Base-by-base conservation (phyloP, 2,888 invertebrate species). In the Apodemia duryi region DNA sequence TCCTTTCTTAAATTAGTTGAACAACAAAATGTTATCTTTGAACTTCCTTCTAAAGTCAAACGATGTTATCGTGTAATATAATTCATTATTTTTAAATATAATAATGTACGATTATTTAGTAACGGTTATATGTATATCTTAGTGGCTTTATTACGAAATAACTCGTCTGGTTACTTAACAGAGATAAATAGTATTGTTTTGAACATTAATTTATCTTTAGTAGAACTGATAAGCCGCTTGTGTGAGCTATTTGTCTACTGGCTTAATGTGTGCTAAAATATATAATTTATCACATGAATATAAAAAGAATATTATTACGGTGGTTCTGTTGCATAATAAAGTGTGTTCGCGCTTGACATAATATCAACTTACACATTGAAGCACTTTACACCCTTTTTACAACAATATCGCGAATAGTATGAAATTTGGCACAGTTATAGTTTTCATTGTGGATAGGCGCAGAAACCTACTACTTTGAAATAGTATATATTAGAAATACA, bases 221-320 rank as follows among this genome's bases (percentile, higher is more conserved):
- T 80, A 77, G 73, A 72, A 73, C 72, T 76, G 84, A 83, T 84
- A 84, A 84, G 77, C 69, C 70, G 77, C 79, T 76, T 77, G 77
- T 79, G 75, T 75, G 77, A 77, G 77, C 76, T 84, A 79, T 84
- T 86, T 83, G 78, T 84, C 77, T 82, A 79, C 80, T 79, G 80
- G 82, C 77, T 73, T 73, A 75, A 77, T 81, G 79, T 81, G 76
- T 77, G 64, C 62, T 66, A 63, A 66, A 68, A 78, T 35, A 35
- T 35, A 6, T 75, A 54, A 54, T 54, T 54, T 28, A 54, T 54
- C 29, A 54, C 29, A 28, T 10, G 3, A 10, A 29, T 54, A 6
- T 21, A 54, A 54, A 28, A 28, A 21, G 21, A 21, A 2, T 32
- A 32, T 32, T 4, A 32, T 32, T 32, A 32, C 32, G 32, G 32